phyloP scores from a whole-genome alignment of 64 coral and sea anemone species.

The Acropora tenuis region DNA sequence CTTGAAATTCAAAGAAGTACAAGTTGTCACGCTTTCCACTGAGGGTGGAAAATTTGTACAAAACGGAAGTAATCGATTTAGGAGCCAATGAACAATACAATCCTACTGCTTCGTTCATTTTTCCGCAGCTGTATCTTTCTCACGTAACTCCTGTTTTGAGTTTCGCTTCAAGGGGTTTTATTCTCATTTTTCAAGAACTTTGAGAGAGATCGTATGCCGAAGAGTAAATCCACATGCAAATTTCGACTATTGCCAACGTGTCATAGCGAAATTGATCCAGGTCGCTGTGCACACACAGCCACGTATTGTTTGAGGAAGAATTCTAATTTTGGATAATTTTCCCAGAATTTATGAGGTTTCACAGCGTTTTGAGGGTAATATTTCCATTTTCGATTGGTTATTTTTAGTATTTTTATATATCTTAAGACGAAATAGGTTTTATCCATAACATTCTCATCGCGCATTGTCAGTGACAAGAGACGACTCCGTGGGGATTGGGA shows the following conservation, averaged over 20 bases:
- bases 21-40: conserved; percentile 32
- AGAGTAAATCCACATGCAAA: conserved; percentile 18
- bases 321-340: background rate
- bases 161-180: background rate
- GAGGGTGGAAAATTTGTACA: too few species aligned
- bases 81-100: background rate
- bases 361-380: background rate
- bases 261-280: conserved; percentile 23
- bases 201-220: background rate
- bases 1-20: too few species aligned
- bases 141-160: background rate
- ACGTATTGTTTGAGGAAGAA: background rate
- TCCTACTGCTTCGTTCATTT: background rate
- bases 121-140: conserved; percentile 26
- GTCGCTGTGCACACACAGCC: conserved; percentile 2
- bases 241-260: conserved; percentile 23
- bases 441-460: too few species aligned
- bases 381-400: too few species aligned
- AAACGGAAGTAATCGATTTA: background rate
- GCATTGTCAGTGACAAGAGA: too few species aligned
- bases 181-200: conserved; percentile 15
- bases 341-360: background rate
- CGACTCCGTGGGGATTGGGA: too few species aligned
- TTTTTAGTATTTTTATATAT: too few species aligned
- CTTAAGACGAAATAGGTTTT: too few species aligned